Percentiles rank a stretch among this genome's conserved stretches.
These are phyloP conservation scores for Dicaeum eximium DNA, from an alignment of 2,113 vertebrate genomes.

Conservation along the genomic window DNA sequence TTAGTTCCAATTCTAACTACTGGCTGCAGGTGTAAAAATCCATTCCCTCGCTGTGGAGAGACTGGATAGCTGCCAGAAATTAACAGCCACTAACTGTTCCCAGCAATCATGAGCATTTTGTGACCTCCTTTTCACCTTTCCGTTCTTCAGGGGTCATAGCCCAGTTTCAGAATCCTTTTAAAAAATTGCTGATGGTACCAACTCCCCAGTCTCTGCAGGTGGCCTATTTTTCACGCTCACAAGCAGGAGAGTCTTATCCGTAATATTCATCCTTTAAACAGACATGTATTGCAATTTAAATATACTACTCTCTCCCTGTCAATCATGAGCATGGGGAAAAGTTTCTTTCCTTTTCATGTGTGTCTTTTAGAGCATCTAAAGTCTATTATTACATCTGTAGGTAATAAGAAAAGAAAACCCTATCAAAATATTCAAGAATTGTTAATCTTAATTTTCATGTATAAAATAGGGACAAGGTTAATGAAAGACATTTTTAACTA, in stretches of 20 bases:
- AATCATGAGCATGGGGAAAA: not conserved
- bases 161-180: not conserved
- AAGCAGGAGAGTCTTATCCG: not conserved
- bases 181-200: rapidly evolving
- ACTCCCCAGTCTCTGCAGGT: not conserved
- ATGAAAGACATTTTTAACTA: not conserved
- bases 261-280: not conserved
- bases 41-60: not conserved
- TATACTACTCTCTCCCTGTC: not conserved
- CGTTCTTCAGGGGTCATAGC: not conserved
- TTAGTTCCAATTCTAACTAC: not conserved
- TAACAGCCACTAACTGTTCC: not conserved
- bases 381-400: not conserved
- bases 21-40: not conserved
- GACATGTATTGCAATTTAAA: not conserved
- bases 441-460: not conserved
- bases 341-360: not conserved
- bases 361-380: not conserved
- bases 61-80: not conserved
- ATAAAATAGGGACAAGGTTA: not conserved
- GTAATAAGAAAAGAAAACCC: not conserved
- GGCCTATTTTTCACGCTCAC: not conserved
- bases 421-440: not conserved
- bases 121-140: not conserved
- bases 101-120: not conserved